phyloP scores from a whole-genome alignment of 2,888 invertebrate genomes.

The Orthosia gothica region DNA sequence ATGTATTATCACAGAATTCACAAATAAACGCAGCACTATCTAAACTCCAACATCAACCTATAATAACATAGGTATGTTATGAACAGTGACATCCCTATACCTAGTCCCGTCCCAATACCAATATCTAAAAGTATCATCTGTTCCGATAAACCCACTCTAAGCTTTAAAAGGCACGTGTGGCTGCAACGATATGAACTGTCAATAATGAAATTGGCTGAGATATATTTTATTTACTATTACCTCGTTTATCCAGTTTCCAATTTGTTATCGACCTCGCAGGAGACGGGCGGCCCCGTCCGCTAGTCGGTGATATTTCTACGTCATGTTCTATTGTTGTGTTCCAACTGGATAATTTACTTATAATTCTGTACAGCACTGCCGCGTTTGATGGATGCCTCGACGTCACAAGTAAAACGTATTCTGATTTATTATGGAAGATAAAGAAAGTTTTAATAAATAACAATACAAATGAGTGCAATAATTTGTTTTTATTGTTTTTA shows the following conservation, averaged over 20 bases:
- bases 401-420: constrained; percentile 45
- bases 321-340: constrained; percentile 69
- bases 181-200: constrained; percentile 68
- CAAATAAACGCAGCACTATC: background rate
- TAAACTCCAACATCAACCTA: constrained; percentile 9
- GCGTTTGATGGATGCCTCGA: constrained; percentile 51
- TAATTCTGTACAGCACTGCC: constrained; percentile 56
- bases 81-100: constrained; percentile 11
- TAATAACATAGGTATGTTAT: constrained; percentile 16
- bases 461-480: constrained; percentile 19
- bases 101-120: constrained; percentile 21
- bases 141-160: constrained; percentile 50
- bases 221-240: constrained; percentile 80
- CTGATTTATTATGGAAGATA: constrained; percentile 32
- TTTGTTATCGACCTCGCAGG: constrained; percentile 74
- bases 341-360: too few species aligned
- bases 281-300: constrained; percentile 55
- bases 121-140: constrained; percentile 59
- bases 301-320: constrained; percentile 79
- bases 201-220: constrained; percentile 77
- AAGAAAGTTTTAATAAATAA: constrained; percentile 20
- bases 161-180: constrained; percentile 53
- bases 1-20: background rate
- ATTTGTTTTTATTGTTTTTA: too few species aligned
- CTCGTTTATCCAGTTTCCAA: constrained; percentile 80